Evolutionary conservation across 2,797 vertebrate genomes (phyloP).

Genomic region (Lutjanus argentimaculatus): DNA sequence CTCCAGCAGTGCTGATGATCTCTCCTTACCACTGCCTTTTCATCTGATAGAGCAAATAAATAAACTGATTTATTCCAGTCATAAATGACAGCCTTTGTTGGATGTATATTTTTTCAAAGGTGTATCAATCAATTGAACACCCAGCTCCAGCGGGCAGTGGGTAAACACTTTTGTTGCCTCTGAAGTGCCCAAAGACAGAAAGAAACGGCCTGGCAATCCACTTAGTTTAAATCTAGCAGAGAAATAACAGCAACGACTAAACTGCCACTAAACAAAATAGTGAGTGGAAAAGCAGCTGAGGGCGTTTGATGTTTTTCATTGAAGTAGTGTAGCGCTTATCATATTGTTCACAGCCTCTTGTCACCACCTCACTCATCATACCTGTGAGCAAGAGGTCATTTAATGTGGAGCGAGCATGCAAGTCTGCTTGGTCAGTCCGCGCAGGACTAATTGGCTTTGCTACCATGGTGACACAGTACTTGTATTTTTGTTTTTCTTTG

Average conservation of each 20-base stretch:
- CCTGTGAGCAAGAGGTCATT: slow-evolving; percentile 66
- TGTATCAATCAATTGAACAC: slow-evolving; percentile 36
- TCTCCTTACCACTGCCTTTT: slow-evolving; percentile 52
- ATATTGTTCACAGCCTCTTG: slow-evolving; percentile 68
- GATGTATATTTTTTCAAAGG: slow-evolving; percentile 36
- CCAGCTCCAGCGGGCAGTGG: slow-evolving; percentile 32
- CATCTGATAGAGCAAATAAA: slow-evolving; percentile 53
- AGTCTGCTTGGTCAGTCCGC: slow-evolving; percentile 51
- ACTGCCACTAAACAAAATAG: slow-evolving; percentile 24
- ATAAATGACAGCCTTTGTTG: slow-evolving; percentile 35
- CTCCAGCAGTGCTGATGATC: slow-evolving; percentile 43
- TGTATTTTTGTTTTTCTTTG: background rate
- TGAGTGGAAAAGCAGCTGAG: slow-evolving; percentile 52
- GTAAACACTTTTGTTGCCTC: slow-evolving; percentile 57
- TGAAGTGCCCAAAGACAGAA: slow-evolving; percentile 60
- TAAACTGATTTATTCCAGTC: slow-evolving; percentile 40
- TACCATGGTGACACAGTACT: slow-evolving; percentile 20
- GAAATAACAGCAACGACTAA: slow-evolving; percentile 56
- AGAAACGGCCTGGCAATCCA: slow-evolving; percentile 57
- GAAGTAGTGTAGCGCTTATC: slow-evolving; percentile 65
- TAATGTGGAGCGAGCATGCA: slow-evolving; percentile 51
- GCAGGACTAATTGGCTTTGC: slow-evolving; percentile 21
- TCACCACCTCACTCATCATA: slow-evolving; percentile 63
- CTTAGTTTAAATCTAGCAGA: slow-evolving; percentile 46
- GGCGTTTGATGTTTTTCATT: slow-evolving; percentile 69